phyloP scores from a whole-genome alignment of 30 jellyfish, hydroid and myxozoan genomes.

The Aurelia aurita complex sp. Pacific region DNA sequence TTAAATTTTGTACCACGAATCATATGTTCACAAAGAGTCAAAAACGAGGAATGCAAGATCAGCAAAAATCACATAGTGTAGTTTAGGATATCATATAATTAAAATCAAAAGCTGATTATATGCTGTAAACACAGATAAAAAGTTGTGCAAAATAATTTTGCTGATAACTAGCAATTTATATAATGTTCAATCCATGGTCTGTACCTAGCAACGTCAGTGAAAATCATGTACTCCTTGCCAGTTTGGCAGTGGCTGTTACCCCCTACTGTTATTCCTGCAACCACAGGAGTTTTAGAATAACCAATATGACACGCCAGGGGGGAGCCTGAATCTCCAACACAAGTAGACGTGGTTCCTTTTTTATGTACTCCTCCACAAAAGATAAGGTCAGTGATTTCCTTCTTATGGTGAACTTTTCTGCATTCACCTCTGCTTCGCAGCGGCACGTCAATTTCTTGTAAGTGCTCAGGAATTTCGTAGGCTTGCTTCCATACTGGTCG shows the following conservation, averaged over 20 bases:
- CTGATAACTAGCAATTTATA: not conserved
- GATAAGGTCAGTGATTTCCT: conserved; percentile 30
- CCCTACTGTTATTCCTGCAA: conserved; percentile 63
- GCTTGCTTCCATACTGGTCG: not conserved
- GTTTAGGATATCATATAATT: too few relatives aligned
- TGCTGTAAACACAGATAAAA: too few relatives aligned
- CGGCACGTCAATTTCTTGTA: conserved; percentile 66
- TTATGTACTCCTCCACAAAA: conserved; percentile 56
- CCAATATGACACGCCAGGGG: conserved; percentile 50
- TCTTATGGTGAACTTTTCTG: conserved; percentile 12
- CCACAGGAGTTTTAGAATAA: not conserved
- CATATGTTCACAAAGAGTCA: too few relatives aligned
- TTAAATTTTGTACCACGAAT: too few relatives aligned
- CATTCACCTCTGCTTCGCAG: conserved; percentile 30
- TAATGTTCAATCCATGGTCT: conserved; percentile 40
- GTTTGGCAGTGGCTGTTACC: conserved; percentile 54
- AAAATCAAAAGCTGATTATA: too few relatives aligned
- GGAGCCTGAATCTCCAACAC: conserved; percentile 78
- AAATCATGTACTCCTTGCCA: conserved; percentile 41
- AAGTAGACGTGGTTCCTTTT: conserved; percentile 27
- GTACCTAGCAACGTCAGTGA: conserved; percentile 60
- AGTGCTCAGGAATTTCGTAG: conserved; percentile 22
- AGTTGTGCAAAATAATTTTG: too few relatives aligned
- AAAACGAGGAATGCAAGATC: too few relatives aligned
- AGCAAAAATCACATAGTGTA: too few relatives aligned